These are phyloP conservation scores for Lordiphosa andalusiaca DNA, from an alignment of 2,888 invertebrate species.

Conservation along the genomic window DNA sequence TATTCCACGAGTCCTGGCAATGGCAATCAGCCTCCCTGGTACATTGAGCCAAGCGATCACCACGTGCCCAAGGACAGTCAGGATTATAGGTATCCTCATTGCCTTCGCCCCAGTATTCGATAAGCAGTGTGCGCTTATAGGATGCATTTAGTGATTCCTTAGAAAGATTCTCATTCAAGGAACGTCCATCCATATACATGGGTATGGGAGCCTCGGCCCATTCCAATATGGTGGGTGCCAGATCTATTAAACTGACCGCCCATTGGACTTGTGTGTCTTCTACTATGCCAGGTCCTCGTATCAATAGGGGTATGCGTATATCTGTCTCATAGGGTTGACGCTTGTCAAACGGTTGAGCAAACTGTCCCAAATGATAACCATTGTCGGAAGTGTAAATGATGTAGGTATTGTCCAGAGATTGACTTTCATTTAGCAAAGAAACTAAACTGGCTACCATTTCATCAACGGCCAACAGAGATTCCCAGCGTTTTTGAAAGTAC, in stretches of 20 bases:
- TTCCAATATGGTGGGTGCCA: conserved; percentile 90
- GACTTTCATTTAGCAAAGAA: conserved; percentile 81
- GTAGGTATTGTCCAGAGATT: conserved; percentile 87
- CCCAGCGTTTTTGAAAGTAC: conserved; percentile 88
- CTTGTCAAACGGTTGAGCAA: conserved; percentile 93
- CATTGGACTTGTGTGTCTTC: conserved; percentile 80
- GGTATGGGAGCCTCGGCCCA: conserved; percentile 83
- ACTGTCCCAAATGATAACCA: conserved; percentile 95
- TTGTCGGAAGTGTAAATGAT: conserved; percentile 93
- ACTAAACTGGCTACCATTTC: conserved; percentile 88
- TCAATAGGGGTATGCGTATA: conserved; percentile 89
- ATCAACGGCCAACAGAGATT: conserved; percentile 91
- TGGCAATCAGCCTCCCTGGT: conserved; percentile 86
- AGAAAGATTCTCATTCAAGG: conserved; percentile 79
- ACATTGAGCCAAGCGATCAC: conserved; percentile 83
- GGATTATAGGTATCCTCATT: conserved; percentile 82
- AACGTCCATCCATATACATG: conserved; percentile 84
- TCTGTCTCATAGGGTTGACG: conserved; percentile 95
- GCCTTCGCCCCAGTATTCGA: conserved; percentile 92
- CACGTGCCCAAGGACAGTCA: conserved; percentile 84
- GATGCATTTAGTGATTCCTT: conserved; percentile 16
- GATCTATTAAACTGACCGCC: conserved; percentile 88
- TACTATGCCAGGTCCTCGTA: conserved; percentile 86
- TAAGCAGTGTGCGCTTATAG: conserved; percentile 81
- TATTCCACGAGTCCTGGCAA: conserved; percentile 91